Base-by-base conservation (phyloP, 2,797 vertebrate genomes). In the Notolepis coatsorum region DNA sequence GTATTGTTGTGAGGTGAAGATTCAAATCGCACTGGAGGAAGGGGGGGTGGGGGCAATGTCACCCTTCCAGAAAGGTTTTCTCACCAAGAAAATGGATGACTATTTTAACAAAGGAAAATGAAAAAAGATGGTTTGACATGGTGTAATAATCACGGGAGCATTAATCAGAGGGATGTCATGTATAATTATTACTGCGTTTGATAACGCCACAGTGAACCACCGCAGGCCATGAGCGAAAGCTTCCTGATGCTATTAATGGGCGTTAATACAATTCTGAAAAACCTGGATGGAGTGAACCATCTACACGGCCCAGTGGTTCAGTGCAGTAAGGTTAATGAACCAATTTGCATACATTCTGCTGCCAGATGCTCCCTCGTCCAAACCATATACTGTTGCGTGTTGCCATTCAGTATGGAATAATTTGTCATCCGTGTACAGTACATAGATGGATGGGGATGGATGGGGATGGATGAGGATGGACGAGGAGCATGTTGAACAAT, bases 281-380 rank as follows among this genome's bases (percentile, higher is more conserved):
- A 75, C 71, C 75, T 51, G 77, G 59, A 80, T 89, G 83, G 82
- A 88, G 65, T 42, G 60, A 89, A 85, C 79, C 80, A 80, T 83
- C 68, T 82, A 75, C 84, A 80, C 66, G 84, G 85, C 82, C 85
- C 74, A 70, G 72, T 86, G 88, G 87, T 90, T 89, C 85, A 82
- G 72, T 73, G 77, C 87, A 87, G 82, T 89, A 89, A 90, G 89
- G 91, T 92, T 93, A 93, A 92, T 92, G 91, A 93, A 88, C 82
- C 89, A 88, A 88, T 93, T 91, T 91, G 83, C 90, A 90, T 89
- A 89, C 75, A 71, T 87, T 85, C 80, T 80, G 74, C 79, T 57
- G 56, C 91, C 86, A 90, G 85, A 86, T 81, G 81, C 84, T 89
- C 52, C 64, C 56, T 63, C 25, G 43, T 33, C 2, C 20, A 33